Evolutionary conservation across 2,888 invertebrate genomes (phyloP).

Genomic region (Phengaris alcon): DNA sequence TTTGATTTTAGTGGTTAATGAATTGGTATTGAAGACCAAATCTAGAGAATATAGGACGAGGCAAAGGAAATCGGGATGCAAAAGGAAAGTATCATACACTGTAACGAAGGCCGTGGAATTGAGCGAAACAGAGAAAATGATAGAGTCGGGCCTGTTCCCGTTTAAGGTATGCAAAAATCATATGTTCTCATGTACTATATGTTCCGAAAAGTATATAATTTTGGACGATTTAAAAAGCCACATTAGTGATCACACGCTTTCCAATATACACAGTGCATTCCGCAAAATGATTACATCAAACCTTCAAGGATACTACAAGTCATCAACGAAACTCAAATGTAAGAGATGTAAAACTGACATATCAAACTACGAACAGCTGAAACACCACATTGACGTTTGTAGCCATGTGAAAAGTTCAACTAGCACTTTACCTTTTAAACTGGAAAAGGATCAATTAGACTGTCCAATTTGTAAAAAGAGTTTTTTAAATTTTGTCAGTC

Average conservation of each 20-base stretch:
- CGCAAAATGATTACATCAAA: slow-evolving; percentile 62
- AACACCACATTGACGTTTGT: slow-evolving; percentile 57
- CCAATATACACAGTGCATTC: slow-evolving; percentile 58
- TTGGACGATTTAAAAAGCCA: slow-evolving; percentile 60
- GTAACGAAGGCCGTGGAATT: slow-evolving; percentile 49
- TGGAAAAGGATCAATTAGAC: slow-evolving; percentile 69
- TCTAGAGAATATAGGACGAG: slow-evolving; percentile 45
- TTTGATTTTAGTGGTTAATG: slow-evolving; percentile 50
- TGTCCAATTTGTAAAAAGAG: slow-evolving; percentile 68
- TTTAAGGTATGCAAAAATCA: slow-evolving; percentile 63
- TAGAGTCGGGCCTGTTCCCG: slow-evolving; percentile 59
- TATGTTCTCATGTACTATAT: slow-evolving; percentile 56
- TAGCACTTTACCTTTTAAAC: slow-evolving; percentile 65
- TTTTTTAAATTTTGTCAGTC: slow-evolving; percentile 64
- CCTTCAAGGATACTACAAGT: slow-evolving; percentile 57
- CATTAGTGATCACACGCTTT: slow-evolving; percentile 52
- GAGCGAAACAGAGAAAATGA: slow-evolving; percentile 55
- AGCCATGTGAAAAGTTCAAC: slow-evolving; percentile 46
- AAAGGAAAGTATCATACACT: slow-evolving; percentile 46
- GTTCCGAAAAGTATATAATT: slow-evolving; percentile 53
- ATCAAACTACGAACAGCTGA: slow-evolving; percentile 52
- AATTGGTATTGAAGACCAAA: slow-evolving; percentile 53
- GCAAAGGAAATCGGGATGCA: slow-evolving; percentile 40
- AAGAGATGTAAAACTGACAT: slow-evolving; percentile 63
- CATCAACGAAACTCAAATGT: slow-evolving; percentile 49